Conservation (phyloP, 2,888 invertebrate species). For the Phanerotoma sp. region DNA sequence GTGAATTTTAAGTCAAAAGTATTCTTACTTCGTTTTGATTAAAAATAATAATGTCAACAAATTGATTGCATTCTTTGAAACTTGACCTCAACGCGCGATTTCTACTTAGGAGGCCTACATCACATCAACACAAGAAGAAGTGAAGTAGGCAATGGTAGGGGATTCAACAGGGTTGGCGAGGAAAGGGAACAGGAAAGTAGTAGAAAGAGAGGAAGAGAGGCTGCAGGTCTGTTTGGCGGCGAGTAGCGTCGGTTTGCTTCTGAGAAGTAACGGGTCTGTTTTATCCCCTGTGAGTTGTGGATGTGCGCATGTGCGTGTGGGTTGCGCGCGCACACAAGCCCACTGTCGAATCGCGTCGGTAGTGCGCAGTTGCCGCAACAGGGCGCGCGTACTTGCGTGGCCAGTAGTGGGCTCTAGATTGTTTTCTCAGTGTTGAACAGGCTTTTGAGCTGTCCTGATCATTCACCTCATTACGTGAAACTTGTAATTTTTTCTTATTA, state of each 20-base stretch:
- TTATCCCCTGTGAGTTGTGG: slow-evolving; percentile 38
- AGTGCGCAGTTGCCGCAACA: slow-evolving; percentile 27
- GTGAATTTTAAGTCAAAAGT: too few species aligned
- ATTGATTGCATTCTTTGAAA: too few species aligned
- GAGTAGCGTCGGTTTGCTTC: slow-evolving; percentile 49
- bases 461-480: slow-evolving; percentile 11
- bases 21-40: too few species aligned
- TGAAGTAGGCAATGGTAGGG: not conserved
- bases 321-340: slow-evolving; percentile 22
- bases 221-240: slow-evolving; percentile 54
- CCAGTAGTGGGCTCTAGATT: slow-evolving; percentile 41
- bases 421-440: slow-evolving; percentile 49
- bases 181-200: slow-evolving; percentile 13
- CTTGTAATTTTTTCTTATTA: not conserved
- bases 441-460: slow-evolving; percentile 38
- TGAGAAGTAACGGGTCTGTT: slow-evolving; percentile 55
- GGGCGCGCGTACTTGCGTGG: slow-evolving; percentile 34
- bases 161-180: not conserved
- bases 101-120: too few species aligned
- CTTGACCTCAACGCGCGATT: too few species aligned
- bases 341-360: slow-evolving; percentile 18
- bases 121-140: not conserved
- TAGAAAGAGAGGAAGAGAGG: slow-evolving; percentile 36
- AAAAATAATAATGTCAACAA: too few species aligned
- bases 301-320: slow-evolving; percentile 15